Conservation (phyloP, 2,797 vertebrate genomes). For the Simalia tracyae region DNA sequence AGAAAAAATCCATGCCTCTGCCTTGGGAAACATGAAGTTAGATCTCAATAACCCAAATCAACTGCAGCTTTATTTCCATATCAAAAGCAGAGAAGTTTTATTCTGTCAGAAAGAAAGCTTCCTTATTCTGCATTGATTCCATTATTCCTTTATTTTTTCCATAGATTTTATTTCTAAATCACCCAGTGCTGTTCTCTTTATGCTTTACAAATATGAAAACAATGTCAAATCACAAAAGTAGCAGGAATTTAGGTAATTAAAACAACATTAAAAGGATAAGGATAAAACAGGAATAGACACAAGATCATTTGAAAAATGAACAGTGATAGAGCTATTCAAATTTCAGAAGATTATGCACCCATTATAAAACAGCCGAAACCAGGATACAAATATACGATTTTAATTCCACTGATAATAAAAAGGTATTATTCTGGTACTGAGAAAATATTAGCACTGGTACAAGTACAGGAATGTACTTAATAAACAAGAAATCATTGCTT, state of each 20-base stretch:
- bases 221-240: background rate
- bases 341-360: background rate
- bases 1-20: background rate
- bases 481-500: background rate
- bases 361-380: background rate
- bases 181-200: background rate
- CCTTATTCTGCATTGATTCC: background rate
- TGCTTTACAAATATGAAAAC: background rate
- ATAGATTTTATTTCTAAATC: background rate
- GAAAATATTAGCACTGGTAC: background rate
- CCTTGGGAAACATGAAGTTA: constrained; percentile 10
- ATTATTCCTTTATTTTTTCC: background rate
- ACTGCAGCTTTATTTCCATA: background rate
- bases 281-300: background rate
- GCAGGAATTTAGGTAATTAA: background rate
- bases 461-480: background rate
- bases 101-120: background rate
- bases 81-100: background rate
- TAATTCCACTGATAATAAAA: background rate
- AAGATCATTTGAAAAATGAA: background rate
- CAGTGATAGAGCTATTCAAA: background rate
- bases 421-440: background rate
- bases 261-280: background rate
- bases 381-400: background rate
- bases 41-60: constrained; percentile 27